A percentile compares a stretch with the other conserved stretches of the same genome.
Evolutionary conservation across 2,888 invertebrate species (phyloP).

Genomic region (Meandrusa payeni): DNA sequence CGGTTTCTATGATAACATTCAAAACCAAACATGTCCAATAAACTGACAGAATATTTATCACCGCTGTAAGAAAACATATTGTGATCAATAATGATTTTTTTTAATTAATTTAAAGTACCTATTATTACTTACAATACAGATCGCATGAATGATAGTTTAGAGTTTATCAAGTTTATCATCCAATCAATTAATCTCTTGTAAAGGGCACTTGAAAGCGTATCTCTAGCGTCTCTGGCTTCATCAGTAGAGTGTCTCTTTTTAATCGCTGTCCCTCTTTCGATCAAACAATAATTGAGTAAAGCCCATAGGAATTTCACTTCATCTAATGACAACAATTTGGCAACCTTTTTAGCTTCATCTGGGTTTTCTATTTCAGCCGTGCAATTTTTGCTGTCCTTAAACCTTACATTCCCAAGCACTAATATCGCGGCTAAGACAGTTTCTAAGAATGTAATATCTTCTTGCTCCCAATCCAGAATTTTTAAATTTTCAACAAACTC

Average conservation of each 20-base stretch:
- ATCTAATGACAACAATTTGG: conserved; percentile 88
- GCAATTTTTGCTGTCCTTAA: conserved; percentile 83
- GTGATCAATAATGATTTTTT: neutral
- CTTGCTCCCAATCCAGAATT: conserved; percentile 86
- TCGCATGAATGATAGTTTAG: conserved; percentile 89
- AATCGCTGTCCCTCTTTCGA: conserved; percentile 86
- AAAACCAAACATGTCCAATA: conserved; percentile 95
- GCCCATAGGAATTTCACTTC: conserved; percentile 92
- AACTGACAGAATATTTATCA: conserved; percentile 88
- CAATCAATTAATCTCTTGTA: conserved; percentile 94
- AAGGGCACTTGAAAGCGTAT: conserved; percentile 91
- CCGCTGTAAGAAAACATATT: conserved; percentile 82
- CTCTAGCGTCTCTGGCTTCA: conserved; percentile 91
- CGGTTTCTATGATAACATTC: conserved; percentile 94
- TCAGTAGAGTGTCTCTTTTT: conserved; percentile 85
- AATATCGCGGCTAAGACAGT: conserved; percentile 88
- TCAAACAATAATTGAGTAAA: conserved; percentile 91
- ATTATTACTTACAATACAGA: conserved; percentile 89
- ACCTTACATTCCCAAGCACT: conserved; percentile 89
- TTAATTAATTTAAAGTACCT: too few relatives aligned
- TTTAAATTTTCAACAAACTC: conserved; percentile 83
- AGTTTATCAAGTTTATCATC: conserved; percentile 92
- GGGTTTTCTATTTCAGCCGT: conserved; percentile 87
- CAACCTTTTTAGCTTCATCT: conserved; percentile 86
- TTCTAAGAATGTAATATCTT: conserved; percentile 86